phyloP scores from a whole-genome alignment of 2,888 invertebrate genomes.

The Brenthis hecate region DNA sequence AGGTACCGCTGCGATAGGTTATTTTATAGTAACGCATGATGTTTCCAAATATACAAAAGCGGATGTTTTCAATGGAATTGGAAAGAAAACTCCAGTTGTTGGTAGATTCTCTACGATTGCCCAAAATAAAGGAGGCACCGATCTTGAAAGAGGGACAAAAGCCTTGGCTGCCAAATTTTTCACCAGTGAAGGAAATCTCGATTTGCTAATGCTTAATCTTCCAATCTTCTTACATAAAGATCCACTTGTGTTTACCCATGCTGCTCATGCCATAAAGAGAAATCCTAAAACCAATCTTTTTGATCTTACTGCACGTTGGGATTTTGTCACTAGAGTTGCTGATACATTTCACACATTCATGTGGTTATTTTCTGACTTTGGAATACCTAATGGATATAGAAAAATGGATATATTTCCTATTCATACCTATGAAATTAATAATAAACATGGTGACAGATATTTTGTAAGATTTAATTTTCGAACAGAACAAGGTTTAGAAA shows the following conservation, averaged over 20 bases:
- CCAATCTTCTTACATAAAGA: conserved; percentile 94
- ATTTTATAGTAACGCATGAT: conserved; percentile 91
- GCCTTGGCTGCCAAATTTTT: conserved; percentile 96
- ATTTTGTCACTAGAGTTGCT: conserved; percentile 90
- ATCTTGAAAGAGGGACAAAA: conserved; percentile 91
- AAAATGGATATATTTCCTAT: conserved; percentile 95
- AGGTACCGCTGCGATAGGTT: conserved; percentile 92
- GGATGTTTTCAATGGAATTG: conserved; percentile 86
- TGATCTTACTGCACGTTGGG: conserved; percentile 93
- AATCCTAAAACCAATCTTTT: conserved; percentile 93
- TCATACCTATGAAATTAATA: conserved; percentile 94
- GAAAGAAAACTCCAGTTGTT: conserved; percentile 88
- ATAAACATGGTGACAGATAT: conserved; percentile 85
- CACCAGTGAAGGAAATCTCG: conserved; percentile 93
- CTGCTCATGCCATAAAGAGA: conserved; percentile 94
- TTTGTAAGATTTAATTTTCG: conserved; percentile 95
- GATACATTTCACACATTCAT: conserved; percentile 89
- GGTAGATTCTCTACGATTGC: conserved; percentile 89
- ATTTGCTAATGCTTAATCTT: conserved; percentile 91
- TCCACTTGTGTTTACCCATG: conserved; percentile 90
- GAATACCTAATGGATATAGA: conserved; percentile 93
- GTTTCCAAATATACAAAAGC: conserved; percentile 89
- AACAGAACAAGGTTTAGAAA: conserved; percentile 92
- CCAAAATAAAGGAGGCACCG: conserved; percentile 92
- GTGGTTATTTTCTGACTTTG: conserved; percentile 92